Conservation (phyloP, 2,113 vertebrate genomes). For the Phainopepla nitens region DNA sequence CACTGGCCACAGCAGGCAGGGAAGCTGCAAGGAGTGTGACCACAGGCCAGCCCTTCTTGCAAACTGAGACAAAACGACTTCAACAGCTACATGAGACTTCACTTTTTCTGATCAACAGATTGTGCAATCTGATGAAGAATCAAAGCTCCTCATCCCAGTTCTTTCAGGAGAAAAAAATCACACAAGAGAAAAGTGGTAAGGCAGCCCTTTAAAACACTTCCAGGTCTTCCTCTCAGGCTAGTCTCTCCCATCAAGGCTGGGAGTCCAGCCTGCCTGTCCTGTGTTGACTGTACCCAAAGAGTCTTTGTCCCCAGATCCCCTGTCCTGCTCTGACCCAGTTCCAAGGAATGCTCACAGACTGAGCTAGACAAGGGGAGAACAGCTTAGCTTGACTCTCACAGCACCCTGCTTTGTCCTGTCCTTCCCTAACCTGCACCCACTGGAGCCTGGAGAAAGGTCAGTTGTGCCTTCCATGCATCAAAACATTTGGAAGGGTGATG, state of each 20-base stretch:
- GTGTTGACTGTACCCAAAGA: background rate
- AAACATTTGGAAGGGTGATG: background rate
- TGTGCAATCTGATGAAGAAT: background rate
- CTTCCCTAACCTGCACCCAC: background rate
- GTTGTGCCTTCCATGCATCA: background rate
- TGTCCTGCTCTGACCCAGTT: background rate
- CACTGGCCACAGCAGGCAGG: background rate
- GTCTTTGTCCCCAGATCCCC: background rate
- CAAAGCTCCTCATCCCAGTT: background rate
- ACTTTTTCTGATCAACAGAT: background rate
- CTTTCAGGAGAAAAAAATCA: background rate
- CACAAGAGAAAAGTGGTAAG: background rate
- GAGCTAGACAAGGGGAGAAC: background rate
- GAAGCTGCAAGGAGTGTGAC: background rate
- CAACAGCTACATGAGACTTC: background rate
- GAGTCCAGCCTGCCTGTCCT: background rate
- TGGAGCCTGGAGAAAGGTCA: accelerated
- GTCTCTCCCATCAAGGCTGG: background rate
- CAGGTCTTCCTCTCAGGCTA: background rate
- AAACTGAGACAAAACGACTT: background rate
- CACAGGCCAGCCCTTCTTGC: background rate
- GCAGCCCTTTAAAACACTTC: background rate
- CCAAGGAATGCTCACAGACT: background rate
- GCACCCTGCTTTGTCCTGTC: background rate
- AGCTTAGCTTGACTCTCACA: background rate